These are phyloP conservation scores for Spatulosminthurus flaviceps DNA, from an alignment of 2,888 invertebrate genomes.

Conservation along the genomic window DNA sequence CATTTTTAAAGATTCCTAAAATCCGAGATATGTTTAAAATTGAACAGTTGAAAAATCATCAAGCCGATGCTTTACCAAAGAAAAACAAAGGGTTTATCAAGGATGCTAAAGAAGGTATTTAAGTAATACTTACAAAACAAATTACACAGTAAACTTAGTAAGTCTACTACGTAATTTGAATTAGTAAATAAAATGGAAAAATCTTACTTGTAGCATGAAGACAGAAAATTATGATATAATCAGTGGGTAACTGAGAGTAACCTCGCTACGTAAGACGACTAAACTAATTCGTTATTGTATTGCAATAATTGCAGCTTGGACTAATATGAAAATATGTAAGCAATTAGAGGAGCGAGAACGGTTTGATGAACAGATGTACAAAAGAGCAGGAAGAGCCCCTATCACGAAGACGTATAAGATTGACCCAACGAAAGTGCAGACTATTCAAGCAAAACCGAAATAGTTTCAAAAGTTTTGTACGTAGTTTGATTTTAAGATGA, in stretches of 20 bases:
- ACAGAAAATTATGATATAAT: too few species aligned
- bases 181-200: too few species aligned
- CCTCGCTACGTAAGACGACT: too few species aligned
- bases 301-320: constrained; percentile 73
- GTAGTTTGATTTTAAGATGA: too few species aligned
- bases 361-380: constrained; percentile 81
- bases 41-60: constrained; percentile 71
- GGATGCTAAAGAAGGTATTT: constrained; percentile 79
- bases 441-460: constrained; percentile 63
- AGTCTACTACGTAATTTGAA: too few species aligned
- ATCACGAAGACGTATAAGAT: constrained; percentile 86
- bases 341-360: constrained; percentile 80
- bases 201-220: too few species aligned
- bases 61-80: constrained; percentile 73
- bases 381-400: constrained; percentile 85
- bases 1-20: constrained; percentile 77
- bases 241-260: too few species aligned
- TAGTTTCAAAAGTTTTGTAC: too few species aligned
- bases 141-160: constrained; percentile 1
- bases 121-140: background rate
- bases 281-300: background rate
- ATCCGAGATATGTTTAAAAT: constrained; percentile 82
- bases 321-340: constrained; percentile 80
- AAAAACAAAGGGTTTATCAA: constrained; percentile 79
- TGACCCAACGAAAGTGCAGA: constrained; percentile 72